Conservation (phyloP, 1,140 invertebrate species). For the Saccostrea echinata region DNA sequence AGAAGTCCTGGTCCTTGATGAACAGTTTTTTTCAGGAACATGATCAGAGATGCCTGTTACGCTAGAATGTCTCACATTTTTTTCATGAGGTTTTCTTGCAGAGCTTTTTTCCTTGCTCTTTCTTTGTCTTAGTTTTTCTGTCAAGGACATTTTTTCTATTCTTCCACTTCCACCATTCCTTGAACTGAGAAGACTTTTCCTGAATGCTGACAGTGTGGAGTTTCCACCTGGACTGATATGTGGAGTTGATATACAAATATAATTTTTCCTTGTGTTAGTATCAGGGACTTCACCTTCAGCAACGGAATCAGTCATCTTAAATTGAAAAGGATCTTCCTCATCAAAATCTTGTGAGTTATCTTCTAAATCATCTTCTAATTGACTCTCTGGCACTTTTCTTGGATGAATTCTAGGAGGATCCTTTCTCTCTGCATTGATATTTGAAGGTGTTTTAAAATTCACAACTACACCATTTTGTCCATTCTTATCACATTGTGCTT, state of each 20-base stretch:
- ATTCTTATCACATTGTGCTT: neutral
- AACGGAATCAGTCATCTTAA: neutral
- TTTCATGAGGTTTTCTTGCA: neutral
- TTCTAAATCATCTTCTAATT: neutral
- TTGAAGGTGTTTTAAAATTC: neutral
- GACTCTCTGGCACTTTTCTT: neutral
- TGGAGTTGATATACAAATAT: slow-evolving; percentile 31
- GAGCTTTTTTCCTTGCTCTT: neutral
- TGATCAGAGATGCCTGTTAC: neutral
- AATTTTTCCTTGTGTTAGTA: neutral
- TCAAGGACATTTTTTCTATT: neutral
- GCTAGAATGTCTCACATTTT: neutral
- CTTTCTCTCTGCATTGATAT: neutral
- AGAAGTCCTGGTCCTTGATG: neutral
- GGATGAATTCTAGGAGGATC: neutral
- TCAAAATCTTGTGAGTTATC: neutral
- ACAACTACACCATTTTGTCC: neutral
- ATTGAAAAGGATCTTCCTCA: neutral
- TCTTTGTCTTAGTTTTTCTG: neutral
- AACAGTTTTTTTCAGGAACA: neutral
- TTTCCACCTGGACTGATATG: slow-evolving; percentile 36
- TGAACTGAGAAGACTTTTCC: neutral
- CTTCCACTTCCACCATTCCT: neutral
- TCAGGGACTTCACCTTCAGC: neutral
- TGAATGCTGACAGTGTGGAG: slow-evolving; percentile 26